These are phyloP conservation scores for Saccopteryx bilineata DNA, from an alignment of 2,113 vertebrate species.

Conservation along the genomic window DNA sequence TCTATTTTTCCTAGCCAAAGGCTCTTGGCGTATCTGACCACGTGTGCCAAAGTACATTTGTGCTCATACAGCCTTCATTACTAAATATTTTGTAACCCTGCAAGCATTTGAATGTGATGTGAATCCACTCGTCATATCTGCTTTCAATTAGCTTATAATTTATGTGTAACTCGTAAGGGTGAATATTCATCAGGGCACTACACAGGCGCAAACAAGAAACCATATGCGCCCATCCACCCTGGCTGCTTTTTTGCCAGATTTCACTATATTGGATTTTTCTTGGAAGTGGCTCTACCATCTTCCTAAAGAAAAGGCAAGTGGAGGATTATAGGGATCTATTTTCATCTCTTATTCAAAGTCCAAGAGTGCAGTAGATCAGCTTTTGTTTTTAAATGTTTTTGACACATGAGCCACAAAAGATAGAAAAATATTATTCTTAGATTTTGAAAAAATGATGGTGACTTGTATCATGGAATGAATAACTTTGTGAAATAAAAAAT, in stretches of 20 bases:
- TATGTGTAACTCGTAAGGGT: neutral
- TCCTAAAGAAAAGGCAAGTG: neutral
- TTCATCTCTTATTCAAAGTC: neutral
- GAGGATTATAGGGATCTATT: neutral
- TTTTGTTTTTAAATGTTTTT: constrained; percentile 14
- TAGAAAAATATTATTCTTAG: too few relatives aligned
- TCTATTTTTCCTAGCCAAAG: constrained; percentile 48
- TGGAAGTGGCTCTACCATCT: neutral
- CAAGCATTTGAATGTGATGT: neutral
- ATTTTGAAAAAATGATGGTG: neutral
- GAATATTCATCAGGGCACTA: neutral
- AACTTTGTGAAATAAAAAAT: neutral
- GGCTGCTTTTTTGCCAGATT: neutral
- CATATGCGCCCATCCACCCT: neutral
- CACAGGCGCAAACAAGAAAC: neutral
- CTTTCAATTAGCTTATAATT: constrained; percentile 56
- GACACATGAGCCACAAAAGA: neutral
- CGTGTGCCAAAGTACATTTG: neutral
- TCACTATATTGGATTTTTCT: neutral
- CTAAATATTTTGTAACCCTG: neutral
- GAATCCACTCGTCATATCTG: neutral
- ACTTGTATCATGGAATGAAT: neutral
- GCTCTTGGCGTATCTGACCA: neutral
- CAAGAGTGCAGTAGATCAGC: neutral
- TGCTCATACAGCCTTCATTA: neutral